Base-by-base conservation (phyloP, 2,888 invertebrate species). In the Anoplius nigerrimus region DNA sequence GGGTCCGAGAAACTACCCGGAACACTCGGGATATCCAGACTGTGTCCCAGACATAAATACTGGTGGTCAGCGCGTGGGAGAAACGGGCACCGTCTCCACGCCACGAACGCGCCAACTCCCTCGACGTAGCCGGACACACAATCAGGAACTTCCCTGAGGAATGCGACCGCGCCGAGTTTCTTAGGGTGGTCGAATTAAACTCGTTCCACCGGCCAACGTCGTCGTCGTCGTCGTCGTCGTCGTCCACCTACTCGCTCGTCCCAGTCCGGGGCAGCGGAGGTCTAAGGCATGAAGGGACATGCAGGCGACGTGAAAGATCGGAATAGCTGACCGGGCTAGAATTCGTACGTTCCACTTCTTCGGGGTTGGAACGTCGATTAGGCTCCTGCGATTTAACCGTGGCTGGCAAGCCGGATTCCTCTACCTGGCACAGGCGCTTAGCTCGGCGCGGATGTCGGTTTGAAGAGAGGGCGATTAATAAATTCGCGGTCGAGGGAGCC, bases 131-230 rank as follows among this genome's bases (percentile, higher is more conserved):
- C 78, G 86, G 87, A 86, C 88, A 87, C 84, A 87, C 88, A 88
- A 88, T 88, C 88, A 88, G 83, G 82, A 88, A 88, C 87, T 88
- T 88, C 84, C 81, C 83, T 86, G 85, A 87, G 88, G 88, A 87
- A 88, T 88, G 88, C 85, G 84, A 88, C 88, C 87, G 79, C 85
- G 76, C 75, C 81, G 83, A 86, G 87, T 88, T 88, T 88, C 88
- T 88, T 88, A 87, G 87, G 81, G 72, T 78, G 85, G 83, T 84
- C 84, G 86, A 88, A 88, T 88, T 88, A 88, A 88, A 88, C 87
- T 86, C 85, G 85, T 85, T 84, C 84, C 84, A 75, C 74, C 66
- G 66, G 72, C 70, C 78, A 72, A 71, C 79, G 77, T 77, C 81
- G 79, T 58, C 56, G 54, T 53, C 24, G 51, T 8, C 18, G n/a